Percentiles rank a stretch among this genome's conserved stretches.
These are phyloP conservation scores for Pelodiscus sinensis DNA, from an alignment of 2,113 vertebrate species.

Conservation along the genomic window DNA sequence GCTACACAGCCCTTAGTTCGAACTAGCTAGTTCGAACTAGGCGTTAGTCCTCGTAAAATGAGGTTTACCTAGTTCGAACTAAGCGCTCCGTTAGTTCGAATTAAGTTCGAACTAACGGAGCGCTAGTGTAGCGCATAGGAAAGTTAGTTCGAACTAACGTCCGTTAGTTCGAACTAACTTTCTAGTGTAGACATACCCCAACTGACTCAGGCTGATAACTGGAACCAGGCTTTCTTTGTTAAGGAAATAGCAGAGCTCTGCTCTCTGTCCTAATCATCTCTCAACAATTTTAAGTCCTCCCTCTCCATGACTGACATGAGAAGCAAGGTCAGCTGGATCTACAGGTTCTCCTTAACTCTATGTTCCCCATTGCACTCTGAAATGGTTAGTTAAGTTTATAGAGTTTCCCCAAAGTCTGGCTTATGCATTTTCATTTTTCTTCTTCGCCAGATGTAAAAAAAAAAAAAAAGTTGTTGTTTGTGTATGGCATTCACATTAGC, in stretches of 20 bases:
- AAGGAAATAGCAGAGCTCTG: not conserved
- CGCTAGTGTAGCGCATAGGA: no score
- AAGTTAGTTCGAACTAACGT: no score
- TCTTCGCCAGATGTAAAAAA: slow-evolving; percentile 27
- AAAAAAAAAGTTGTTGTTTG: slow-evolving; percentile 73
- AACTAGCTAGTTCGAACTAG: no score
- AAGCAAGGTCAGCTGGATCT: not conserved
- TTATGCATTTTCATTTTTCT: slow-evolving; percentile 32
- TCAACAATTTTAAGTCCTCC: not conserved
- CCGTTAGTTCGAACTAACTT: no score
- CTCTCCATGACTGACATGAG: not conserved
- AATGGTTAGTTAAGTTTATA: slow-evolving; percentile 22
- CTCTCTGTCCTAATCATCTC: not conserved
- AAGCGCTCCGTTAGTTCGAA: no score
- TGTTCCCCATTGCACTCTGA: not conserved
- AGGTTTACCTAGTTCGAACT: no score
- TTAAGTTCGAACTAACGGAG: no score
- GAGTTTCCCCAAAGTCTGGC: slow-evolving; percentile 35
- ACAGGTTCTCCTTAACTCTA: not conserved
- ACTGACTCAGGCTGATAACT: not conserved
- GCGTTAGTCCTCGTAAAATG: no score
- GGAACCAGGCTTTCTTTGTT: not conserved
- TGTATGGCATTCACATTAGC: slow-evolving; percentile 76
- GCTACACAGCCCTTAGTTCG: no score
- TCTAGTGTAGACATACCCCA: no score